Conservation (phyloP, 2,888 invertebrate species). For the Macropis europaea region DNA sequence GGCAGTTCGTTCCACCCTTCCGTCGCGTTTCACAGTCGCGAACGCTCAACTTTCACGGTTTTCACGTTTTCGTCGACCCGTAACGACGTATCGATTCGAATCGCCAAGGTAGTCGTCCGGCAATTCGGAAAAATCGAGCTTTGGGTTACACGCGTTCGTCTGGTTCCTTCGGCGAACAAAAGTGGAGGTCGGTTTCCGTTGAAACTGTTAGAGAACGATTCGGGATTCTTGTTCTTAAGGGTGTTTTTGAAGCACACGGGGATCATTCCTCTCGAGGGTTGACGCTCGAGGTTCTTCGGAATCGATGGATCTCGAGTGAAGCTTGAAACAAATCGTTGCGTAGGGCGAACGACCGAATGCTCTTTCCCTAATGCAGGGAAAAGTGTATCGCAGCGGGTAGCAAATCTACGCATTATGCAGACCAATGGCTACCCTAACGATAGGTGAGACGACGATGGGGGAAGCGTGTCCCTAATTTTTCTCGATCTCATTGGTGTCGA, state of each 20-base stretch:
- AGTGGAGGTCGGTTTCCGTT: too few species aligned
- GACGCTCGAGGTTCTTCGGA: slow-evolving; percentile 4
- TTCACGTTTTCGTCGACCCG: slow-evolving; percentile 20
- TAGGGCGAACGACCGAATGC: slow-evolving; percentile 61
- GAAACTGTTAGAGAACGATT: too few species aligned
- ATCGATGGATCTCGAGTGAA: slow-evolving; percentile 20
- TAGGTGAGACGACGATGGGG: slow-evolving; percentile 12
- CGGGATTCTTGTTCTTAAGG: too few species aligned
- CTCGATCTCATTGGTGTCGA: neutral
- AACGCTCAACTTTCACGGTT: slow-evolving; percentile 27
- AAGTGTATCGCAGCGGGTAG: slow-evolving; percentile 62
- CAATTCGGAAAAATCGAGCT: neutral
- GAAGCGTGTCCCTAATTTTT: slow-evolving; percentile 34
- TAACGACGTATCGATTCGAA: slow-evolving; percentile 36
- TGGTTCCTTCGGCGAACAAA: neutral
- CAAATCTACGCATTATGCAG: slow-evolving; percentile 61
- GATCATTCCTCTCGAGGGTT: too few species aligned
- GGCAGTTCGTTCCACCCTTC: slow-evolving; percentile 1
- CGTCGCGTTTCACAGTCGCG: slow-evolving; percentile 21
- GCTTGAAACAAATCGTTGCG: slow-evolving; percentile 64
- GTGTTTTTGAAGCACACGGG: too few species aligned
- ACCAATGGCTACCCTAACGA: slow-evolving; percentile 30
- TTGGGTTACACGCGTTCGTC: neutral
- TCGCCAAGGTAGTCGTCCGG: neutral
- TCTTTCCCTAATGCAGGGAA: slow-evolving; percentile 63